Evolutionary conservation across 2,888 invertebrate genomes (phyloP).

Genomic region (Philereme transversata): DNA sequence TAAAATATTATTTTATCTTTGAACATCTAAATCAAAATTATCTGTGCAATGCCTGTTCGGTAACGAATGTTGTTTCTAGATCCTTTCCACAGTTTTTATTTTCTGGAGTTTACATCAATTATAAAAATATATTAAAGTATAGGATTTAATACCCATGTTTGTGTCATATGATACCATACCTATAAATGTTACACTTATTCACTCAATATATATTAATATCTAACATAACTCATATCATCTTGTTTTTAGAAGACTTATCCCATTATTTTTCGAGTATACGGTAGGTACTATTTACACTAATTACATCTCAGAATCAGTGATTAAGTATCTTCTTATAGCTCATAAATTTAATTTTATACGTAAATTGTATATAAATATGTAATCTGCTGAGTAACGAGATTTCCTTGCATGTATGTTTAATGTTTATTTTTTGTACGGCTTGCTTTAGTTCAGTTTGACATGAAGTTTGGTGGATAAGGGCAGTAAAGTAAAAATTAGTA

Average conservation of each 20-base stretch:
- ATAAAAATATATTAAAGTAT: background rate
- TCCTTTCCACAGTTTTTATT: constrained; percentile 1
- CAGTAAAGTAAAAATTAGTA: constrained; percentile 19
- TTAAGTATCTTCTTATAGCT: constrained; percentile 28
- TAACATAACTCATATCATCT: too few species aligned
- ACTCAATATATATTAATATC: background rate
- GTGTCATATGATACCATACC: constrained; percentile 5
- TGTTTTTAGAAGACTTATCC: too few species aligned
- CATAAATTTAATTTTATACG: constrained; percentile 28
- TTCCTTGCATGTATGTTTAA: constrained; percentile 80
- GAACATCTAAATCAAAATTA: too few species aligned
- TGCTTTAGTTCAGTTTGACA: constrained; percentile 38
- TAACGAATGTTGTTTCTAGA: background rate
- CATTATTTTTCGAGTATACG: too few species aligned
- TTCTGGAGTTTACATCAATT: constrained; percentile 4
- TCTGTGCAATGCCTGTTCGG: too few species aligned
- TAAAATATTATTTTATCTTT: too few species aligned
- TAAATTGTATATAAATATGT: constrained; percentile 45
- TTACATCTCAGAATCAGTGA: constrained; percentile 16
- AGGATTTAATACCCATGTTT: constrained; percentile 3
- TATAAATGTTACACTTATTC: constrained; percentile 7
- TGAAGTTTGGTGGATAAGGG: constrained; percentile 18
- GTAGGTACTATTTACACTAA: too few species aligned
- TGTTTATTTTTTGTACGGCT: constrained; percentile 38
- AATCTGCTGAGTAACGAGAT: constrained; percentile 77